Evolutionary conservation across 2,113 vertebrate genomes (phyloP), one percentile per base, ranked within the genome.

Genomic region (Sinosuthora webbiana): DNA sequence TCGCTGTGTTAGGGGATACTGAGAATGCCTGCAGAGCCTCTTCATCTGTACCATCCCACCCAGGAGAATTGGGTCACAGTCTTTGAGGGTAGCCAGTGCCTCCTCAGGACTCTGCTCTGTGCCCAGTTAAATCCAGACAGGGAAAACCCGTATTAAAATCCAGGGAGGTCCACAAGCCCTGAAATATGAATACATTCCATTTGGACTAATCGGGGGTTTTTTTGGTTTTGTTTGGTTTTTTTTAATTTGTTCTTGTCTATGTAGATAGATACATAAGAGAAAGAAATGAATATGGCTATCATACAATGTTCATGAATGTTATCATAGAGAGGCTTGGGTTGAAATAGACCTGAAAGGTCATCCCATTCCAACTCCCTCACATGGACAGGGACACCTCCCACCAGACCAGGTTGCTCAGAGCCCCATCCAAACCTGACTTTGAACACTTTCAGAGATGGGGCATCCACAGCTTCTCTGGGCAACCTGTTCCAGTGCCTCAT

Each of bases 1-100:
- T 57, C 69, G 24, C 10, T 80, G 0, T 56, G 8, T 55, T 25
- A 41, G 10, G 3, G 19, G 3, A 0, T 45, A 18, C 28, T 33
- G 41, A n/a, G n/a, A 76, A 57, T 70, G 69, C 41, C n/a, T 45
- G 1, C 11, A 37, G 35, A 56, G 16, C 16, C 5, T 62, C 45
- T 69, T 3, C 0, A 2, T 50, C n/a, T 55, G 7, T 9, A 49
- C 9, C 5, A 2, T 33, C 27, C 10, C 13, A 47, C 5, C 13
- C 21, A 20, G 23, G 35, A 69, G 25, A 67, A 31, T 0, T 5
- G 15, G 11, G 13, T 74, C 23, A 8, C 0, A 0, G 30, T 25
- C 4, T 2, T 35, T 11, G 17, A 57, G 37, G 2, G 0, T 5
- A 53, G 10, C 14, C 60, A 28, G 15, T 1, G 24, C 10, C 30